These are phyloP conservation scores for Ennomos erosarius DNA, from an alignment of 2,888 invertebrate species.

Conservation along the genomic window DNA sequence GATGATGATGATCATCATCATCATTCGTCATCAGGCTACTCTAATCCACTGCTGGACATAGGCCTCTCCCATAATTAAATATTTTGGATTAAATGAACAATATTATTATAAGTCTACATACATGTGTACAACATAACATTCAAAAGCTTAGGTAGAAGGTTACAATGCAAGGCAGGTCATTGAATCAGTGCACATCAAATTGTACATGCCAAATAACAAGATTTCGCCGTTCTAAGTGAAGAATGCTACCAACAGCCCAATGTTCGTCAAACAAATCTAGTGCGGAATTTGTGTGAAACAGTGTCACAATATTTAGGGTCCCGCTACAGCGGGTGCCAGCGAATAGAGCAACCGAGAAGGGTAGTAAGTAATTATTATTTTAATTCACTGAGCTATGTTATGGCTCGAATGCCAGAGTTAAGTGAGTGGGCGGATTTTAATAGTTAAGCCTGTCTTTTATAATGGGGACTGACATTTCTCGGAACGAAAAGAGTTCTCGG, in stretches of 20 bases:
- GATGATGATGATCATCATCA: no score
- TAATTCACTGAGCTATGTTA: conserved; percentile 47
- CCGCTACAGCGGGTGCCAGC: conserved; percentile 45
- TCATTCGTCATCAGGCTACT: no score
- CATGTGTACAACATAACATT: no score
- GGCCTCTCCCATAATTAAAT: no score
- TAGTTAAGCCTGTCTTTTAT: conserved; percentile 22
- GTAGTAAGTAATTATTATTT: conserved; percentile 56
- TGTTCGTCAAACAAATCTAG: conserved; percentile 25
- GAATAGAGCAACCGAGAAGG: conserved; percentile 17
- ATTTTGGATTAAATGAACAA: no score
- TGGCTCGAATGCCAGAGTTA: conserved; percentile 26
- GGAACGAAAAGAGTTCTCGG: background rate
- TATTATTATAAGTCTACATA: no score
- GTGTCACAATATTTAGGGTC: conserved; percentile 59
- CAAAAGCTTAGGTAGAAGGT: no score
- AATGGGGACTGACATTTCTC: conserved; percentile 14
- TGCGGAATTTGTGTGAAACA: conserved; percentile 22
- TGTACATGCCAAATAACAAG: no score
- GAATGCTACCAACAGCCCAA: conserved; percentile 23
- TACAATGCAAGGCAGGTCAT: no score
- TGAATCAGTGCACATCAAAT: no score
- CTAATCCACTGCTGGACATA: no score
- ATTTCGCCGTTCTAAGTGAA: conserved; percentile 3
- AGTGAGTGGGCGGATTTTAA: conserved; percentile 34